Base-by-base conservation (phyloP, 2,888 invertebrate species). In the Cheilosia variabilis region DNA sequence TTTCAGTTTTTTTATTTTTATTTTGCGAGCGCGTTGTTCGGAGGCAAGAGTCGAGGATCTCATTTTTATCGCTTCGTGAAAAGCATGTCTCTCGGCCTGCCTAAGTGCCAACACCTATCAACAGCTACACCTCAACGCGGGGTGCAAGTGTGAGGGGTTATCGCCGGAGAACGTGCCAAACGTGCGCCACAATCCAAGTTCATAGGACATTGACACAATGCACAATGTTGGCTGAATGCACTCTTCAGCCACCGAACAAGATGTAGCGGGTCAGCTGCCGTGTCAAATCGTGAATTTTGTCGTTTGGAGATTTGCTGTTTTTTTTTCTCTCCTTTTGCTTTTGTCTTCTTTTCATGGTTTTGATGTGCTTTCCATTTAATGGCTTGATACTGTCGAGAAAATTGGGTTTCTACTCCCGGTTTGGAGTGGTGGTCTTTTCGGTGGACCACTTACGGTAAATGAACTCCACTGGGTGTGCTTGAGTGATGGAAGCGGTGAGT, bases 151-250 rank as follows among this genome's bases (percentile, higher is more conserved):
- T 62, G 65, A 47, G 53, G 65, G 84, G 75, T 79, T 79, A 75
- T 71, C 84, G 75, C 27, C 65, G 50, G n/a, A 71, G 84, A 84
- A 84, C 84, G 84, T 84, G 84, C 84, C 84, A 84, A 84, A 84
- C 84, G 84, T 84, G 84, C 84, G 80, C 79, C 80, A 60, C 75
- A 84, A 65, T 80, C 75, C 80, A 84, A 84, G 84, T 84, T 84
- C 84, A 84, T 79, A 76, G 80, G 80, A 84, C 84, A 75, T 71
- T 80, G 80, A 66, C 80, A 75, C 80, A 80, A 71, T 84, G 83
- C 79, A 78, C 62, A 69, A 45, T 60, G 57, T 58, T 71, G 58
- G 37, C 60, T 66, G 76, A 63, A 76, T 77, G 41, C 65, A 68
- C 66, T 65, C 57, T 53, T 58, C 41, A 69, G 58, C 63, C 43